These are phyloP conservation scores for Erebia aethiops DNA, from an alignment of 2,888 invertebrate genomes.

Conservation along the genomic window DNA sequence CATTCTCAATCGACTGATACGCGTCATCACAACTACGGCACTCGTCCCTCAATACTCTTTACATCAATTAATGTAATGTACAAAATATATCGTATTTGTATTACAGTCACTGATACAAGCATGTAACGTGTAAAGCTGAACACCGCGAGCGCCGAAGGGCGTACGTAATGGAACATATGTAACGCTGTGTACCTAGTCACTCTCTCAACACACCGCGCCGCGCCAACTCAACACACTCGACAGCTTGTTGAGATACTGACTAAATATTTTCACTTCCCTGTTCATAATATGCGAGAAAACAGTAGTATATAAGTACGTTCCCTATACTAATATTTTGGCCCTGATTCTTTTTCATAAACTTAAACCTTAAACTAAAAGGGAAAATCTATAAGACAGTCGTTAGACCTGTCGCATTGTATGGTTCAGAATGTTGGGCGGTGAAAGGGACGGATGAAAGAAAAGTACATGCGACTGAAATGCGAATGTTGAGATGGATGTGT, in stretches of 20 bases:
- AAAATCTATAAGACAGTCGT: too few species aligned
- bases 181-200: constrained; percentile 46
- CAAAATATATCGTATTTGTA: not conserved
- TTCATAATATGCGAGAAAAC: not conserved
- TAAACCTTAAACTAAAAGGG: too few species aligned
- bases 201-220: constrained; percentile 33
- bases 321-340: not conserved
- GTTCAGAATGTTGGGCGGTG: too few species aligned
- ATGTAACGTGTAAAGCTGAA: constrained; percentile 38
- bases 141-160: constrained; percentile 41
- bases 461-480: too few species aligned
- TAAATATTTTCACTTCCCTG: constrained; percentile 2
- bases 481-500: too few species aligned
- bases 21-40: too few species aligned
- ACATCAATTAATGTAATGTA: too few species aligned
- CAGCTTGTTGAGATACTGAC: constrained; percentile 21
- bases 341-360: not conserved
- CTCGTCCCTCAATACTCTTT: too few species aligned
- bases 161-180: constrained; percentile 49
- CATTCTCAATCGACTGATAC: too few species aligned
- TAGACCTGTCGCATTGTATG: too few species aligned
- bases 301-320: not conserved
- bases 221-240: constrained; percentile 27
- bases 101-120: not conserved
- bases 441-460: too few species aligned